Evolutionary conservation across 1,140 invertebrate genomes (phyloP), one percentile per base, ranked within the genome.

Genomic region (Diuraphis noxia): DNA sequence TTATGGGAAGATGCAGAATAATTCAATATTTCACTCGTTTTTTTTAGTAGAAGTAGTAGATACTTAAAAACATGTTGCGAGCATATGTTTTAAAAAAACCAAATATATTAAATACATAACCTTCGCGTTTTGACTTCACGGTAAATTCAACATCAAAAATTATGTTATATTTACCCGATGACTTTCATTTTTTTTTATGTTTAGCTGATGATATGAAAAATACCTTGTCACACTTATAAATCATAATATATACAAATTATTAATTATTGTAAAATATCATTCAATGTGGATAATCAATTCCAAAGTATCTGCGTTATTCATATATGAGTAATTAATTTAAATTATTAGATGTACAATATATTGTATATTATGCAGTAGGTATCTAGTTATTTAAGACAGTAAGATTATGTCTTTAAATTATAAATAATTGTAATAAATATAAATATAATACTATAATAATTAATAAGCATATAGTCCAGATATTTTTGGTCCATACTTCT

Each of bases 91-190:
- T 13, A 0, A 86, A 84, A 25, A 84, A n/a, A 34, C 30, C 25
- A 41, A 43, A 43, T n/a, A n/a, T 7, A 30, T 85, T n/a, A 13
- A 25, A 85, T 43, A 34, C 41, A 43, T 41, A 21, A 63, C 9
- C 9, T 88, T 56, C 36, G 3, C 36, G n/a, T 88, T 40, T 63
- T 30, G 23, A 49, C 34, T 17, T 41, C 41, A 41, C 40, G 30
- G 41, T 43, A 85, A 84, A 84, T 84, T 84, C 77, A 81, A 38
- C 19, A 81, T 81, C 81, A 19, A 85, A 38, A 85, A 43, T 84
- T 21, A 85, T n/a, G 46, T 21, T 34, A 34, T n/a, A 34, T 41
- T n/a, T 43, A 34, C 41, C 41, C 25, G 17, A 19, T 85, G 40
- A 85, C 79, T 81, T 43, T 85, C 40, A 2, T 43, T 84, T 84